phyloP scores from a whole-genome alignment of 1,140 invertebrate genomes.

The Glossosoma conforme region DNA sequence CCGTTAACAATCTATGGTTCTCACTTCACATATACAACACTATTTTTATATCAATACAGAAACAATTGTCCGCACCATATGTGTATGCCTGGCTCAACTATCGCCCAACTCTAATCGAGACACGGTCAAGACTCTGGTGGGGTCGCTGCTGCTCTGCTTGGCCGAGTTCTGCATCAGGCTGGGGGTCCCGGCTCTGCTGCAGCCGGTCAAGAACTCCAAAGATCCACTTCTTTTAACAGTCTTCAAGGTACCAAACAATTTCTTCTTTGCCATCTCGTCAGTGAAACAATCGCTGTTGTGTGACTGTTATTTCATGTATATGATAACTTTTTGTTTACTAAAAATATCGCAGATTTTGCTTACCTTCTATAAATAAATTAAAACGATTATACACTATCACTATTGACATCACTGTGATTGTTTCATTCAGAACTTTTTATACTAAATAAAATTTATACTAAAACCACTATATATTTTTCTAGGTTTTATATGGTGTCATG shows the following conservation, averaged over 20 bases:
- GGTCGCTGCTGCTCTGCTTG: constrained; percentile 82
- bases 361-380: too few relatives aligned
- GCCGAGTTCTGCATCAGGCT: constrained; percentile 93
- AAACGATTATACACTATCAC: too few relatives aligned
- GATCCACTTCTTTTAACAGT: constrained; percentile 67
- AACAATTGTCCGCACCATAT: constrained; percentile 46
- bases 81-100: constrained; percentile 44
- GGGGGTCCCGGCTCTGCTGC: constrained; percentile 69
- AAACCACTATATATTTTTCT: too few relatives aligned
- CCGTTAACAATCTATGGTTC: too few relatives aligned
- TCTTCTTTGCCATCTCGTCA: neutral
- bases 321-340: too few relatives aligned
- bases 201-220: constrained; percentile 79
- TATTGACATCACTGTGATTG: too few relatives aligned
- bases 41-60: constrained; percentile 30
- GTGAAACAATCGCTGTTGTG: too few relatives aligned
- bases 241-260: constrained; percentile 58
- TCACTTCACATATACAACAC: too few relatives aligned
- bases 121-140: constrained; percentile 67
- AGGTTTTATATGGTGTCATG: constrained; percentile 48
- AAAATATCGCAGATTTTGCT: too few relatives aligned
- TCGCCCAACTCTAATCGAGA: constrained; percentile 46
- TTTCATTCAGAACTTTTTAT: too few relatives aligned
- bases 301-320: too few relatives aligned
- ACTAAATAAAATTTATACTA: too few relatives aligned